phyloP scores from a whole-genome alignment of 92 coral and sea anemone genomes.

The Meandrina meandrites region DNA sequence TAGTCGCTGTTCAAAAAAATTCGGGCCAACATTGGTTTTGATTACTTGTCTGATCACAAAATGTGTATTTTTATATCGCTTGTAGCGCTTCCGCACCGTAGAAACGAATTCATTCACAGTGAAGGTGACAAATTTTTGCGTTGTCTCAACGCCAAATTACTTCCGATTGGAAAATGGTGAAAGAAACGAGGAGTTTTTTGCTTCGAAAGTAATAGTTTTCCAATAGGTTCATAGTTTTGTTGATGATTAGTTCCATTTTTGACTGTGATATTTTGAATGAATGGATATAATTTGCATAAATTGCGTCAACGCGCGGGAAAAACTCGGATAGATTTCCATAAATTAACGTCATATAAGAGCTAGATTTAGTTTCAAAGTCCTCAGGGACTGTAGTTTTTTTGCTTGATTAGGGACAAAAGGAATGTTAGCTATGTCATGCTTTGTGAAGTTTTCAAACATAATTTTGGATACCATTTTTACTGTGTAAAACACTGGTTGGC shows the following conservation, averaged over 20 bases:
- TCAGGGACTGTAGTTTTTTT: slow-evolving; percentile 20
- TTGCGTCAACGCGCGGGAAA: slow-evolving; percentile 96
- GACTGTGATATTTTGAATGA: slow-evolving; percentile 49
- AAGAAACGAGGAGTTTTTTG: slow-evolving; percentile 15
- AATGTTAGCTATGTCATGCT: slow-evolving; percentile 29
- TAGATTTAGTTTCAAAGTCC: slow-evolving; percentile 22
- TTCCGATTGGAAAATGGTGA: slow-evolving; percentile 16
- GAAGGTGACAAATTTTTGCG: slow-evolving; percentile 44
- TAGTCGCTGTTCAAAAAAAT: slow-evolving; percentile 8
- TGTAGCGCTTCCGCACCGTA: slow-evolving; percentile 24
- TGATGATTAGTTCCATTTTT: slow-evolving; percentile 30
- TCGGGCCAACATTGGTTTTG: slow-evolving; percentile 21
- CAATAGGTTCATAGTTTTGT: slow-evolving; percentile 3
- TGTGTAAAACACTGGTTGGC: slow-evolving; percentile 92
- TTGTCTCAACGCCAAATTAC: slow-evolving; percentile 42
- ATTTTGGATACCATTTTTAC: slow-evolving; percentile 76
- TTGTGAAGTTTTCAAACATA: slow-evolving; percentile 37
- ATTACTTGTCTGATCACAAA: slow-evolving; percentile 16
- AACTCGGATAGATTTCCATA: slow-evolving; percentile 82
- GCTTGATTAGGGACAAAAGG: slow-evolving; percentile 14
- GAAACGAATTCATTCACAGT: slow-evolving; percentile 28
- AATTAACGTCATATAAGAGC: slow-evolving; percentile 50
- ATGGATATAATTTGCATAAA: slow-evolving; percentile 76
- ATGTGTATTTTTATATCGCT: slow-evolving; percentile 11
- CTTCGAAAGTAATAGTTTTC: slow-evolving; percentile 24